phyloP scores from a whole-genome alignment of 2,888 invertebrate genomes.

The Hypselothyrea guttata region DNA sequence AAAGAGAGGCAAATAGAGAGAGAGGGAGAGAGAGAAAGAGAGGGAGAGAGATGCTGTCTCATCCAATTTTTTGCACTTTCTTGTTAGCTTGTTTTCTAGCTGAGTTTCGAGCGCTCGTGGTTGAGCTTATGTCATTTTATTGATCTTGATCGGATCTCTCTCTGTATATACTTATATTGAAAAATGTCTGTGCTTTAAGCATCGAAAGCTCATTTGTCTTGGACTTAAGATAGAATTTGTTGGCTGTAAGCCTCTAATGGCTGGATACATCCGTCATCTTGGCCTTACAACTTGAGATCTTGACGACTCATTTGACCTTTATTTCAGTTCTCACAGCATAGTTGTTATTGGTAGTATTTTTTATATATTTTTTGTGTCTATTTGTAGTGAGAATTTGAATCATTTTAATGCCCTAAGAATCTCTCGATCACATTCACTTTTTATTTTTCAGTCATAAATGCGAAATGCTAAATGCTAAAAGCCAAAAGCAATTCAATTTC shows the following conservation, averaged over 20 bases:
- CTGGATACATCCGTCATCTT: slow-evolving; percentile 31
- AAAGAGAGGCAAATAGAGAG: slow-evolving; percentile 10
- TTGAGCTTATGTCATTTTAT: slow-evolving; percentile 71
- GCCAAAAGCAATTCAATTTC: slow-evolving; percentile 47
- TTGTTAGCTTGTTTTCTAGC: slow-evolving; percentile 27
- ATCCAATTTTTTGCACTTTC: slow-evolving; percentile 29
- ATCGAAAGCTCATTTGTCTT: slow-evolving; percentile 63
- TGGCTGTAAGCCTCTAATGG: slow-evolving; percentile 33
- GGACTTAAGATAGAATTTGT: slow-evolving; percentile 45
- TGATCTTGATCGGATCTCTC: slow-evolving; percentile 57
- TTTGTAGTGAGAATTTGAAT: slow-evolving; percentile 4
- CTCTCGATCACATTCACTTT: slow-evolving; percentile 11
- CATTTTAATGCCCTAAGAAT: background rate
- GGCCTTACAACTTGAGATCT: slow-evolving; percentile 6
- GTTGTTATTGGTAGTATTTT: no score
- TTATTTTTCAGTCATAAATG: slow-evolving; percentile 9
- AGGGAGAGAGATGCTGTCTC: slow-evolving; percentile 4
- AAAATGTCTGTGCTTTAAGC: slow-evolving; percentile 29
- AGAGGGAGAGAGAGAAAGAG: background rate
- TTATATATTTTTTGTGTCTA: slow-evolving; percentile 6
- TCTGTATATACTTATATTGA: slow-evolving; percentile 12
- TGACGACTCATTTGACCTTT: slow-evolving; percentile 26
- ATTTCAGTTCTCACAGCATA: background rate
- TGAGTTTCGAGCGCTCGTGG: slow-evolving; percentile 49
- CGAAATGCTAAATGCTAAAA: slow-evolving; percentile 47